Evolutionary conservation across 2,797 vertebrate species (phyloP).

Genomic region (Eurystomus glaucurus): DNA sequence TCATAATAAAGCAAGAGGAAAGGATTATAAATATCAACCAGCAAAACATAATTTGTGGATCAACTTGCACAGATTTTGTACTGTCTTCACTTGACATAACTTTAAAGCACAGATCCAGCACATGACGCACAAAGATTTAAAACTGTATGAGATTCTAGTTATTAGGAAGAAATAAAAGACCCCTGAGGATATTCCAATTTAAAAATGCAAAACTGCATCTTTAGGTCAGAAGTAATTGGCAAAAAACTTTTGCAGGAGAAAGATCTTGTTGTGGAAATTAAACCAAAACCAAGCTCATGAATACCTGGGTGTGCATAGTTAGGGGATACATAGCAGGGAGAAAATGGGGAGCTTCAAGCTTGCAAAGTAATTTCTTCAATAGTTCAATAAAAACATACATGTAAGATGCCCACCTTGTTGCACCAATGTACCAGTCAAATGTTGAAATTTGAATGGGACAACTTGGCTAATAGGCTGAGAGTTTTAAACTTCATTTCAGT

Average conservation of each 20-base stretch:
- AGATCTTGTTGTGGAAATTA: not conserved
- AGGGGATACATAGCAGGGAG: not conserved
- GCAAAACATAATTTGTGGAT: not conserved
- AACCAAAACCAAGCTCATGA: not conserved
- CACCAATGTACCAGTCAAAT: not conserved
- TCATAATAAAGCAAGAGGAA: not conserved
- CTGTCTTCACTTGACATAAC: not conserved
- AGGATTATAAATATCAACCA: not conserved
- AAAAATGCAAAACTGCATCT: not conserved
- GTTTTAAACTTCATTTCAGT: not conserved
- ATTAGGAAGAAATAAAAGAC: not conserved
- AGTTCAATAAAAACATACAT: not conserved
- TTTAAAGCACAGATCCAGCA: slow-evolving; percentile 13
- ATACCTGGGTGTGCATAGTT: not conserved
- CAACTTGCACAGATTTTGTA: not conserved
- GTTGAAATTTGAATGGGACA: not conserved
- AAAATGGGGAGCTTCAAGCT: not conserved
- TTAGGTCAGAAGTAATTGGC: not conserved
- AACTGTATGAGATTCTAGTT: not conserved
- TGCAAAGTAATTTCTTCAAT: not conserved
- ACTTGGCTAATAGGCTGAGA: not conserved
- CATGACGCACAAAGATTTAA: not conserved
- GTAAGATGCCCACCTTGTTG: not conserved
- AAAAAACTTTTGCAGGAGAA: not conserved
- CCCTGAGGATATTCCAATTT: slow-evolving; percentile 11